Base-by-base conservation (phyloP, 2,113 vertebrate species). In the Chaenocephalus aceratus region DNA sequence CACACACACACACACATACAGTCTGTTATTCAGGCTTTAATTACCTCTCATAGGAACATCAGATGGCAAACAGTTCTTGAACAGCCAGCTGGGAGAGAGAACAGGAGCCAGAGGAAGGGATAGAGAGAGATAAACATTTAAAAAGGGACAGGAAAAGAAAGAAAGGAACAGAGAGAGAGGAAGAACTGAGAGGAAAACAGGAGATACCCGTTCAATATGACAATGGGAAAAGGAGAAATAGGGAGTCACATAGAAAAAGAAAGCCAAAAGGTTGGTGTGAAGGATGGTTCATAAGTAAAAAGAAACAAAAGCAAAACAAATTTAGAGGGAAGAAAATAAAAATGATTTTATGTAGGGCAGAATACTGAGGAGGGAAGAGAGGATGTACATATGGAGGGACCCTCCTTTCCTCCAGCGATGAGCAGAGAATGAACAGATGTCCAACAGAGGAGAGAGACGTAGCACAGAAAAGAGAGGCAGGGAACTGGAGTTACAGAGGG, bases 61-160 rank as follows among this genome's bases (percentile, higher is more conserved):
- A 88, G 90, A 94, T 89, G 91, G 89, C 93, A 95, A 95, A 94
- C 92, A 90, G 93, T 86, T 91, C 89, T 93, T 94, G 93, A 94
- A 94, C 87, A 92, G 90, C 85, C 91, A 89, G 85, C 88, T 91
- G 93, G 90, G 92, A 92, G 64, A 78, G 60, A 65, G 49, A 78
- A 61, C 64, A 57, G 69, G 34, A 69, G 59, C 58, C 49, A 53
- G 48, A 16, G 58, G 79, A 61, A 65, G 45, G 18, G 48, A 85
- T 44, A 15, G 63, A 63, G 72, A 69, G 68, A 76, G 60, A 77
- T 59, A 49, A 45, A 57, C 49, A 41, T 63, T 16, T 71, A 21
- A 16, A 48, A 21, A 57, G 3, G n/a, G 56, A 21, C 13, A 51
- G 23, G 16, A 21, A 62, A 44, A 61, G 45, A 46, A 48, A 1